Percentiles rank a stretch among this genome's conserved stretches.
phyloP scores from a whole-genome alignment of 2,797 vertebrate genomes.

The Clarias fuscus region DNA sequence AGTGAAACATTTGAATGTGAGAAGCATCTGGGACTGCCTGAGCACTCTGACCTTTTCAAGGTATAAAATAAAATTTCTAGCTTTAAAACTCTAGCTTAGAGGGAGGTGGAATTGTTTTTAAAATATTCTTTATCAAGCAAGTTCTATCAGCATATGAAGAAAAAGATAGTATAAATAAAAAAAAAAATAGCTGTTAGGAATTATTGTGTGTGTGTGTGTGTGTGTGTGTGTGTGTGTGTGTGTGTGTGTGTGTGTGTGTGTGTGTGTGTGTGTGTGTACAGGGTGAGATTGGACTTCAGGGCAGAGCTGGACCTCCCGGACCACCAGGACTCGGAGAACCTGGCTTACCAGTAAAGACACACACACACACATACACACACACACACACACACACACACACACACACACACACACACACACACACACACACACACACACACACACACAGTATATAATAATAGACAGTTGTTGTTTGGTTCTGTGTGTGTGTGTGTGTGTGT shows the following conservation, averaged over 20 bases:
- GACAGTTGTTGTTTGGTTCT: not conserved
- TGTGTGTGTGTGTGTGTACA: constrained; percentile 58
- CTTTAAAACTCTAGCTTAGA: not conserved
- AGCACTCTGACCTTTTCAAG: not conserved
- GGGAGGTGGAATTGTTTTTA: not conserved
- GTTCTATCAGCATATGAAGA: not conserved
- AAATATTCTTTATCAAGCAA: not conserved
- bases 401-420: not conserved
- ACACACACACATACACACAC: not conserved
- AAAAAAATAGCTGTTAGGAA: not conserved
- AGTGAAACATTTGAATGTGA: not conserved
- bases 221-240: too few species aligned
- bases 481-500: constrained; percentile 13
- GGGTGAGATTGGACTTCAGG: constrained; percentile 82
- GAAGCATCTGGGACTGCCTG: not conserved
- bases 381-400: not conserved
- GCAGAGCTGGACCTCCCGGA: constrained; percentile 79
- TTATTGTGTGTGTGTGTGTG: not conserved
- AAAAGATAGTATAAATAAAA: not conserved
- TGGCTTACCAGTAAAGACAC: constrained; percentile 78
- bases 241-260: constrained; percentile 1
- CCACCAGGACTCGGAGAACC: constrained; percentile 81
- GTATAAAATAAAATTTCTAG: not conserved
- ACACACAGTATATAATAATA: not conserved
- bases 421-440: too few species aligned